Evolutionary conservation across 2,113 vertebrate genomes (phyloP).

Genomic region (Lynx canadensis): DNA sequence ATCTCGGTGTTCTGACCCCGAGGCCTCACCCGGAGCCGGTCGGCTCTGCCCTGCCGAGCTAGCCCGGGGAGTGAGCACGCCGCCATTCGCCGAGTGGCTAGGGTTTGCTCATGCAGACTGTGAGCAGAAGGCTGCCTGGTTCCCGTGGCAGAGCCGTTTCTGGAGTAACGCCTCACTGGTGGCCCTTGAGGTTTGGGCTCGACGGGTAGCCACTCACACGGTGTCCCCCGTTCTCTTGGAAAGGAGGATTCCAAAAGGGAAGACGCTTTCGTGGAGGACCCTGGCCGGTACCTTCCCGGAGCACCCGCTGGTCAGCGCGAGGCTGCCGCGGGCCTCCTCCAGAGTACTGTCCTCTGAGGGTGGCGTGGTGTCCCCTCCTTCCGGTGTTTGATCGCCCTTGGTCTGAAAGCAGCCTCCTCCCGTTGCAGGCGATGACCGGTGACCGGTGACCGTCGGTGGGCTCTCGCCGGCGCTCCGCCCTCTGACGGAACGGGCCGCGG

Average conservation of each 20-base stretch:
- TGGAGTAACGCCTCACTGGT: neutral
- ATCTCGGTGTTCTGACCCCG: neutral
- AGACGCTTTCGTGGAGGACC: neutral
- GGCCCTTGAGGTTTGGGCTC: neutral
- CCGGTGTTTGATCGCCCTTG: neutral
- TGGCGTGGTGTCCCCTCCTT: neutral
- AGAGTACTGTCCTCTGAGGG: neutral
- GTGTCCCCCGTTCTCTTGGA: neutral
- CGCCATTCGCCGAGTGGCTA: neutral
- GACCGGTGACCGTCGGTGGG: neutral
- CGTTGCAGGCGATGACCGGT: neutral
- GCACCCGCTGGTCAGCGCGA: neutral
- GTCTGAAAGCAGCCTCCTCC: constrained; percentile 31
- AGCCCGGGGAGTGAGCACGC: neutral
- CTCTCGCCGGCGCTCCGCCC: neutral
- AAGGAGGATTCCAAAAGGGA: constrained; percentile 7
- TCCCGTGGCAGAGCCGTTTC: neutral
- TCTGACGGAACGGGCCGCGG: constrained; percentile 70
- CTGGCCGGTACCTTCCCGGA: neutral
- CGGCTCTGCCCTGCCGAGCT: neutral
- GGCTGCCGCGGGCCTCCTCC: neutral
- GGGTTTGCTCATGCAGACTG: neutral
- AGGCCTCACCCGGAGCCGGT: neutral
- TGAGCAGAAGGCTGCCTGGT: neutral
- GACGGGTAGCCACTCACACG: neutral